These are phyloP conservation scores for Myotis pilosus DNA, from an alignment of 2,797 vertebrate species.

Conservation along the genomic window DNA sequence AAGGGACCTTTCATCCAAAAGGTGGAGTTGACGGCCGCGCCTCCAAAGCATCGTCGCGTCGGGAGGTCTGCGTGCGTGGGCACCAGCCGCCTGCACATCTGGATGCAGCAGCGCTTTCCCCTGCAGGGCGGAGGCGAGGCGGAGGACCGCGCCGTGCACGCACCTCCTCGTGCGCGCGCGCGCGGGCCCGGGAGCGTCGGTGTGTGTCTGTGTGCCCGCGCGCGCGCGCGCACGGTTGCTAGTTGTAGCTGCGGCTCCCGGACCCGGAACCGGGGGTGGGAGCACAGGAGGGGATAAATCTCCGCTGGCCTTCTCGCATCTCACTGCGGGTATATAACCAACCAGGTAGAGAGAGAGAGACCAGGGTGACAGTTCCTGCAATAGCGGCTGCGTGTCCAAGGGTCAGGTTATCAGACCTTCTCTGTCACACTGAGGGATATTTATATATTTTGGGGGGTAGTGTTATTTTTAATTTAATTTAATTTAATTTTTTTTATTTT, in stretches of 20 bases:
- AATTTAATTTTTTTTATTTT: not conserved
- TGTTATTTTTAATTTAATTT: too few species aligned
- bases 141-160: slow-evolving; percentile 10
- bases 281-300: not conserved
- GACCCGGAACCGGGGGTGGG: not conserved
- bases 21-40: not conserved
- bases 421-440: not conserved
- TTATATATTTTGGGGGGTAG: too few species aligned
- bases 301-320: not conserved
- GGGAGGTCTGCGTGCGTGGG: not conserved
- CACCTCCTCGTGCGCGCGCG: not conserved
- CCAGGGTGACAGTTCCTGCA: not conserved
- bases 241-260: not conserved
- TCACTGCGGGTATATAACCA: not conserved
- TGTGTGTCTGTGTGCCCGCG: not conserved
- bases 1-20: not conserved
- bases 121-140: slow-evolving; percentile 30
- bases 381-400: not conserved
- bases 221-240: not conserved
- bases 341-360: not conserved
- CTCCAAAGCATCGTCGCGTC: too few species aligned
- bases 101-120: not conserved
- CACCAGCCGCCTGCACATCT: not conserved
- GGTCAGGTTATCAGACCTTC: not conserved
- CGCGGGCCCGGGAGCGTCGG: not conserved